Base-by-base conservation (phyloP, 2,888 invertebrate species). In the Lasioglossum lativentre region DNA sequence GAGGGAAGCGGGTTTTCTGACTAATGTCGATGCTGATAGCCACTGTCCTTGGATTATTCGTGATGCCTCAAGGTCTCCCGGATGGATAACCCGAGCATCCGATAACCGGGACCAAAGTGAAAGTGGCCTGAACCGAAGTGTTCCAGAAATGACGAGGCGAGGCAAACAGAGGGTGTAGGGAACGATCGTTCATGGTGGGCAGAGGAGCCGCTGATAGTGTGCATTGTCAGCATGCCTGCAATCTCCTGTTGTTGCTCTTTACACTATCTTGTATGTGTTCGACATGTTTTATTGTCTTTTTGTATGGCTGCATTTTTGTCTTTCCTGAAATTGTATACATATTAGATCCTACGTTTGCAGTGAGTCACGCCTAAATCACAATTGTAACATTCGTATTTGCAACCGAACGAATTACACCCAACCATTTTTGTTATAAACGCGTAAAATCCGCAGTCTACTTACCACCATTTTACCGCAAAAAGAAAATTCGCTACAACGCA, bases 11-110 rank as follows among this genome's bases (percentile, higher is more conserved):
- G 75, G 81, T 82, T 75, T 52, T 23, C 78, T 86, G 82, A 90
- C 81, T 90, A 90, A 90, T 88, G 87, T 68, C 72, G 66, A 40
- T 75, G 82, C 68, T 73, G 87, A 89, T 86, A 74, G 66, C 66
- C 16, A 14, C 27, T 40, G 47, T 82, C 63, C 80, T 79, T 52
- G 68, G 63, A 27, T 34, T 73, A 34, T 40, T 45, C 42, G 2
- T 6, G 14, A 52, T 16, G 40, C 16, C 38, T 66, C 80, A 16
- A 14, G 34, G 30, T 12, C 59, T 10, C 19, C 40, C 34, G 52
- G 77, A 68, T 19, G 83, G 83, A 80, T 79, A 78, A 78, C 56
- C 30, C 10, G 30, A 1, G 56, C 23, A 30, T 34, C 68, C 70
- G 89, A 90, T 76, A 83, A 72, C 10, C 4, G 12, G 38, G 68